Evolutionary conservation across 1,140 invertebrate genomes (phyloP).

Genomic region (honey bee (Apis mellifera)): Amel_HAv3.1 CM009931.2:23799001-23799500

Average conservation of each 20-base stretch:
- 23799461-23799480: background rate
- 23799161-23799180: constrained; percentile 44
- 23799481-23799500: background rate
- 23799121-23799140: no score
- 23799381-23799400: no score
- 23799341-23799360: no score
- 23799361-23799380: no score
- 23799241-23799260: background rate
- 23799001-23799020: constrained; percentile 66
- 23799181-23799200: constrained; percentile 77
- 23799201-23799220: constrained; percentile 69
- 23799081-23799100: background rate
- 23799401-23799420: no score
- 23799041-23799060: background rate
- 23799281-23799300: no score
- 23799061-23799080: constrained; percentile 52
- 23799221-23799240: background rate
- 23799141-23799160: constrained; percentile 11
- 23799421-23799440: background rate
- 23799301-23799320: no score
- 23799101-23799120: background rate
- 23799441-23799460: background rate
- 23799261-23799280: no score
- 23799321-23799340: no score
- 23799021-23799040: background rate